These are phyloP conservation scores for Drosophila quinaria DNA, from an alignment of 2,888 invertebrate species.

Conservation along the genomic window DNA sequence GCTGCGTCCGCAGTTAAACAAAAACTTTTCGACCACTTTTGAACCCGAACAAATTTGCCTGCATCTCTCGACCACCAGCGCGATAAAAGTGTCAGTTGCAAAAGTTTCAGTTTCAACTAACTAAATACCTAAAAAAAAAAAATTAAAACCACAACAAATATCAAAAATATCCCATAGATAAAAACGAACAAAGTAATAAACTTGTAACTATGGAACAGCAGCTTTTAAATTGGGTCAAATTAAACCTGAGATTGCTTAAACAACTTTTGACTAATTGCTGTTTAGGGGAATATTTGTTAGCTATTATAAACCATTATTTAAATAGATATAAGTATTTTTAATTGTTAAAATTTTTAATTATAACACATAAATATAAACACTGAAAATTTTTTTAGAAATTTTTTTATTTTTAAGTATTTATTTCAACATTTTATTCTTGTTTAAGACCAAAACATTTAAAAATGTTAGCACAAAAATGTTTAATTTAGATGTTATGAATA, in stretches of 20 bases:
- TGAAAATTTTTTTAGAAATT: too few species aligned
- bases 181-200: neutral
- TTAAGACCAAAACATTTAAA: too few species aligned
- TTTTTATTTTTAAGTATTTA: too few species aligned
- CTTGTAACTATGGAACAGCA: constrained; percentile 3
- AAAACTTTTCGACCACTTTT: constrained; percentile 48
- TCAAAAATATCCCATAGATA: neutral
- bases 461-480: too few species aligned
- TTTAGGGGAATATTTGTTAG: too few species aligned
- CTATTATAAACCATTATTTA: too few species aligned
- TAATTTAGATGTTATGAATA: too few species aligned
- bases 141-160: constrained; percentile 15
- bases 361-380: too few species aligned
- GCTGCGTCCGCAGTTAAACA: constrained; percentile 37
- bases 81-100: constrained; percentile 74
- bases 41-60: constrained; percentile 51
- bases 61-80: constrained; percentile 57
- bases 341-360: too few species aligned
- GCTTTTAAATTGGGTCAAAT: constrained; percentile 10
- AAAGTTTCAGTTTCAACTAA: constrained; percentile 62
- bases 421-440: too few species aligned
- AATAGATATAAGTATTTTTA: too few species aligned
- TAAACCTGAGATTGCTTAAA: neutral
- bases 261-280: neutral
- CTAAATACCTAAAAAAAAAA: constrained; percentile 19